Percentiles rank a stretch among this genome's conserved stretches.
Evolutionary conservation across 2,888 invertebrate species (phyloP).

Genomic region (Nycteola revayana): DNA sequence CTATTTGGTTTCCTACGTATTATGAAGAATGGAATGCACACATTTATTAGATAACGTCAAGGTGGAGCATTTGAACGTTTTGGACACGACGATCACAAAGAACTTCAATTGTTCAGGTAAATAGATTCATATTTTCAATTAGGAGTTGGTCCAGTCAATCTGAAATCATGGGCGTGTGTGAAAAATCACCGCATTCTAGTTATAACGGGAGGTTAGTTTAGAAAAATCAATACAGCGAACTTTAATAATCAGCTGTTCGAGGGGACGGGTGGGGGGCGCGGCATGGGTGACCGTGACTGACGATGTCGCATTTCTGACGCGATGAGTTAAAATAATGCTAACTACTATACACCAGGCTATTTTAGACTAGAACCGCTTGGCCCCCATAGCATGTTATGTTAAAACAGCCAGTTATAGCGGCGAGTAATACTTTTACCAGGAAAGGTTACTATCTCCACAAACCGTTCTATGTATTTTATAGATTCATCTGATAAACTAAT

Average conservation of each 20-base stretch:
- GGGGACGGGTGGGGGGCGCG: constrained; percentile 58
- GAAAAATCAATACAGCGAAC: constrained; percentile 79
- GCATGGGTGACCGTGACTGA: constrained; percentile 72
- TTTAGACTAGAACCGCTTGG: constrained; percentile 25
- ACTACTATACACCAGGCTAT: constrained; percentile 33
- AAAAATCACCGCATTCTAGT: constrained; percentile 36
- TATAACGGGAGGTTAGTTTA: constrained; percentile 61
- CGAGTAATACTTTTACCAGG: no score
- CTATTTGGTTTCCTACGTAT: constrained; percentile 41
- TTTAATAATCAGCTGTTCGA: constrained; percentile 79
- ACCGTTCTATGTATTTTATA: no score
- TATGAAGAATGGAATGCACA: constrained; percentile 86
- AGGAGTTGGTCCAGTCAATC: constrained; percentile 25
- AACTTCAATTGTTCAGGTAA: constrained; percentile 85
- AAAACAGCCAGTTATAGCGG: no score
- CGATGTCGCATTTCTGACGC: constrained; percentile 54
- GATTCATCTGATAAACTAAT: no score
- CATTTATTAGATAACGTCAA: constrained; percentile 86
- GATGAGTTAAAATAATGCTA: constrained; percentile 42
- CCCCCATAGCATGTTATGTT: no score
- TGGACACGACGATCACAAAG: constrained; percentile 82
- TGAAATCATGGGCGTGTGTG: constrained; percentile 10
- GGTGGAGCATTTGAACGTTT: constrained; percentile 73
- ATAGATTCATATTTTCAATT: constrained; percentile 38
- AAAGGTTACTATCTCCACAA: no score